Base-by-base conservation (phyloP, 2,113 vertebrate genomes). In the Gopherus flavomarginatus region DNA sequence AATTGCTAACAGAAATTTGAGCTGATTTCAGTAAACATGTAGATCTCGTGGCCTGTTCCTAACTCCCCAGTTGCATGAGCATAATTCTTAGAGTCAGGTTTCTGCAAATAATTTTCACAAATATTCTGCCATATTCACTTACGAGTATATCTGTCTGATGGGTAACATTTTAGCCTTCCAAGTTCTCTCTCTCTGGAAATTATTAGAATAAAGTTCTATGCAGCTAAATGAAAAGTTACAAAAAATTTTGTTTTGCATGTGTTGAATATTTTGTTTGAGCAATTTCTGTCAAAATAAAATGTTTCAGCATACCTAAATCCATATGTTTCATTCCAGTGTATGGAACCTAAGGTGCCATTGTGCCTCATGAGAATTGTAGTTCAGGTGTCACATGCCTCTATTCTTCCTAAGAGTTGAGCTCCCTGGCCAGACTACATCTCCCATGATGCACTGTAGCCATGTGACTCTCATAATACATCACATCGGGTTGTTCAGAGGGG, bases 1-100 rank as follows among this genome's bases (percentile, higher is more conserved):
- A 84, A 84, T 72, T 92, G n/a, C 72, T 72, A 95, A 50, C 29
- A 95, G 57, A 52, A 83, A 83, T 85, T 24, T 72, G 65, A 91
- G 54, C 50, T 90, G 79, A 93, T 88, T 78, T 47, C 79, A 72
- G 6, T 11, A 44, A 85, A 92, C 83, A 69, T 56, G 95, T 89
- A 44, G 85, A 89, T 83, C 85, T 69, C 42, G 59, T 80, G 42
- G 11, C 29, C 16, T n/a, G 89, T 89, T 53, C 49, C 86, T 90
- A 83, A 47, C 26, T 92, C 81, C 65, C 93, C 86, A 88, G 12
- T 69, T 85, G 62, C 0, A 53, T 53, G 38, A 91, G 19, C 22
- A 79, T 44, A 94, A 53, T 6, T 87, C 88, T 85, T 92, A 57
- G 85, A 91, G 85, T 81, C 42, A 87, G 9, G 27, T 44, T 91